Conservation (phyloP, 2,797 vertebrate genomes). For the Florisuga fusca region DNA sequence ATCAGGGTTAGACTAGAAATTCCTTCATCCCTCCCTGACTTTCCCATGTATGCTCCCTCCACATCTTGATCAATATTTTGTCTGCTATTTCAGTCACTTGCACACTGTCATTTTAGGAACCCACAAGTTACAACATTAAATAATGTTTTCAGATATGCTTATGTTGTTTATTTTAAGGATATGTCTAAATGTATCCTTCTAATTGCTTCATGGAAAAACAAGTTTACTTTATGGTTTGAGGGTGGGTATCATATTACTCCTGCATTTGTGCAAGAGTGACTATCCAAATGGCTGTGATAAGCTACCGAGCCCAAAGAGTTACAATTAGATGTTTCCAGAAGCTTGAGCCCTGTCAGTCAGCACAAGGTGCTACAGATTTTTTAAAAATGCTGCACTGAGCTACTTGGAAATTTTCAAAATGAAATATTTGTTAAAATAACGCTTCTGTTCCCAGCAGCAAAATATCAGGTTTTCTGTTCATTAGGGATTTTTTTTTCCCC, state of each 20-base stretch:
- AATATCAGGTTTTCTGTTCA: not conserved
- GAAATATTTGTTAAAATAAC: not conserved
- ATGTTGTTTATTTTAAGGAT: constrained; percentile 75
- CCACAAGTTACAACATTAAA: constrained; percentile 47
- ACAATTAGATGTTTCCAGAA: constrained; percentile 63
- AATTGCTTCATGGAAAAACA: constrained; percentile 69
- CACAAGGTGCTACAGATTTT: not conserved
- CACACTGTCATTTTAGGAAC: constrained; percentile 15
- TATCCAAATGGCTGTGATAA: constrained; percentile 55
- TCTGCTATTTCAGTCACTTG: not conserved
- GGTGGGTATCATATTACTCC: constrained; percentile 54
- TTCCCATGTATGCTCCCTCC: not conserved
- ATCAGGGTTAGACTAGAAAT: not conserved
- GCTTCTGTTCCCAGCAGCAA: accelerated
- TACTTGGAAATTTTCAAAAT: not conserved
- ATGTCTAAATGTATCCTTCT: constrained; percentile 64
- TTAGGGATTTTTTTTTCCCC: accelerated
- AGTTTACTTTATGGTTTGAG: constrained; percentile 67
- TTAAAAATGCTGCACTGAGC: accelerated
- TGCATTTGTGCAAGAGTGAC: constrained; percentile 26
- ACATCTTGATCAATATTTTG: constrained; percentile 33
- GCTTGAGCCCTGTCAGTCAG: constrained; percentile 34
- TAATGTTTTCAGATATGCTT: constrained; percentile 42
- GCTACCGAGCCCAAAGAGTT: constrained; percentile 33
- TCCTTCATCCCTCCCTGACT: not conserved